A percentile compares a stretch with the other conserved stretches of the same genome.
Evolutionary conservation across 2,888 invertebrate species (phyloP).

Genomic region (Melanchra persicariae): DNA sequence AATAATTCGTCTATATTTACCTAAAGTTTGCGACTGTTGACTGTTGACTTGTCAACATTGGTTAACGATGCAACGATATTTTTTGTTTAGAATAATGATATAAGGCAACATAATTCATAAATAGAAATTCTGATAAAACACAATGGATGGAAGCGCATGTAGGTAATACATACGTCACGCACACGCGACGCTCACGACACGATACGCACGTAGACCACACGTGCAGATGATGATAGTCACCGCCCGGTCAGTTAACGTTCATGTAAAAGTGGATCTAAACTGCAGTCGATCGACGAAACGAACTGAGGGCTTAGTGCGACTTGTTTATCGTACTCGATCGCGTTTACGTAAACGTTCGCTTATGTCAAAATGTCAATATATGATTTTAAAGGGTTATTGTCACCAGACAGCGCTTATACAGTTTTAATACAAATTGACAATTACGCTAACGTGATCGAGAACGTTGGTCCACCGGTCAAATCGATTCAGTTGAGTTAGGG

Average conservation of each 20-base stretch:
- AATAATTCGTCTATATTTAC: too few species aligned
- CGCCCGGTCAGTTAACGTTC: background rate
- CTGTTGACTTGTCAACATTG: background rate
- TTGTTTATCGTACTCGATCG: too few species aligned
- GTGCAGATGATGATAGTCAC: background rate
- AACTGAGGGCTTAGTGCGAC: too few species aligned
- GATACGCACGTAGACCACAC: background rate
- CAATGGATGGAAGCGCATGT: constrained; percentile 64
- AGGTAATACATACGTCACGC: constrained; percentile 26
- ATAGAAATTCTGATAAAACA: constrained; percentile 68
- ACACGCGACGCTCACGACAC: constrained; percentile 34
- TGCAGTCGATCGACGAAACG: constrained; percentile 25
- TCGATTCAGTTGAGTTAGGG: background rate
- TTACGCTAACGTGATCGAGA: too few species aligned
- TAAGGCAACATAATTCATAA: background rate
- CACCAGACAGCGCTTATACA: too few species aligned
- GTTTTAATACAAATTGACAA: too few species aligned
- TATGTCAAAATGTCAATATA: too few species aligned
- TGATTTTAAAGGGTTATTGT: too few species aligned
- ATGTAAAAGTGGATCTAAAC: constrained; percentile 23
- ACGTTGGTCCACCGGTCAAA: too few species aligned
- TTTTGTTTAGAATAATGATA: background rate
- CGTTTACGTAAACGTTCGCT: too few species aligned
- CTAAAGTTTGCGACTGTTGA: too few species aligned
- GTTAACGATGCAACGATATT: background rate